phyloP scores from a whole-genome alignment of 2,888 invertebrate genomes.

The Alviniconcha strummeri region DNA sequence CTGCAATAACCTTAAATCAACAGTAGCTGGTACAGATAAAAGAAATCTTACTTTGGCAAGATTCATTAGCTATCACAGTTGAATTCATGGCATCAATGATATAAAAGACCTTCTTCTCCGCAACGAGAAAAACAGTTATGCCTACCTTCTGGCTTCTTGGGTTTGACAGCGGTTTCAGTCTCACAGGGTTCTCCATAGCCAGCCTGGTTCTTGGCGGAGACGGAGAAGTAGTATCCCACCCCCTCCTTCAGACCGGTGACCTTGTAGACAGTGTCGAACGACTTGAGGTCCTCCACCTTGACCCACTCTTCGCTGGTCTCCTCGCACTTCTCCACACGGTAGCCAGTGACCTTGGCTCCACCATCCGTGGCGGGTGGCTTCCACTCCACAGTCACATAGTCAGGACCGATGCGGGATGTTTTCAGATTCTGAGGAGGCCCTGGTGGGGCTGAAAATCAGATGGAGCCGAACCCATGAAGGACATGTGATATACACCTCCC shows the following conservation, averaged over 20 bases:
- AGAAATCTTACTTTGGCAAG: too few relatives aligned
- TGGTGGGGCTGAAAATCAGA: slow-evolving; percentile 64
- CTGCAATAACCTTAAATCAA: too few relatives aligned
- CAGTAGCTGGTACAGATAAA: too few relatives aligned
- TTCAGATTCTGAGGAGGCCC: slow-evolving; percentile 53
- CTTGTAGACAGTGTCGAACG: slow-evolving; percentile 46
- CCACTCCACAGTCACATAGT: slow-evolving; percentile 55
- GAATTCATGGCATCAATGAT: too few relatives aligned
- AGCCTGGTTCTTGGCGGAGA: slow-evolving; percentile 63
- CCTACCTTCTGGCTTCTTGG: slow-evolving; percentile 47
- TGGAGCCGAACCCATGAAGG: neutral
- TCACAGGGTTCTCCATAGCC: slow-evolving; percentile 48
- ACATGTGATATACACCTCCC: too few relatives aligned
- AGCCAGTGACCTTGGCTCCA: slow-evolving; percentile 57
- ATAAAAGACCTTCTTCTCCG: too few relatives aligned
- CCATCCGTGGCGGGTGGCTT: slow-evolving; percentile 56
- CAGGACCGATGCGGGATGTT: slow-evolving; percentile 46
- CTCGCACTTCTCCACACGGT: slow-evolving; percentile 50
- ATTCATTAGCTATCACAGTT: too few relatives aligned
- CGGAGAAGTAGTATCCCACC: slow-evolving; percentile 61
- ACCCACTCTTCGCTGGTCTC: slow-evolving; percentile 46
- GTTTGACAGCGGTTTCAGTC: slow-evolving; percentile 51
- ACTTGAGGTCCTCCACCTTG: slow-evolving; percentile 46
- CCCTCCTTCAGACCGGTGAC: slow-evolving; percentile 52
- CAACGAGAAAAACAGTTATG: too few relatives aligned